phyloP scores from a whole-genome alignment of 1,140 invertebrate genomes.

The Solen grandis region DNA sequence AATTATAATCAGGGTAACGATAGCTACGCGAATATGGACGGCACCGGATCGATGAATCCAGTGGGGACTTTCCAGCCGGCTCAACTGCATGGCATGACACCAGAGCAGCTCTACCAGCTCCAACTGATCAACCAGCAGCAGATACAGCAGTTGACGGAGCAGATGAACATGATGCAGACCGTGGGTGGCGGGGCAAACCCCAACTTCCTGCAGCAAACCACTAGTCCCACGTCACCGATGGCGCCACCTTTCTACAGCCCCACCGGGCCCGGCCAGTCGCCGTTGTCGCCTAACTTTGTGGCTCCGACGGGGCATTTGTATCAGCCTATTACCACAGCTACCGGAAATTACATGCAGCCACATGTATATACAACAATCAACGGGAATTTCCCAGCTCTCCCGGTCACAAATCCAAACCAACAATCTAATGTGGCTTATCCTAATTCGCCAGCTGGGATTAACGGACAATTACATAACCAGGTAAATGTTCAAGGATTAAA shows the following conservation, averaged over 20 bases:
- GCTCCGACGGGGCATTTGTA: constrained; percentile 15
- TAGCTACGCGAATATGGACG: constrained; percentile 1
- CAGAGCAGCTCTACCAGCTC: constrained; percentile 32
- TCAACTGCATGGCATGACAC: constrained; percentile 39
- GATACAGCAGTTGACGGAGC: constrained; percentile 56
- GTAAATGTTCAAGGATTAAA: constrained; percentile 17
- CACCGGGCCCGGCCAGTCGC: background rate
- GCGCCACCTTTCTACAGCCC: too few species aligned
- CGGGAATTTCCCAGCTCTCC: constrained; percentile 5
- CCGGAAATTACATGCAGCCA: constrained; percentile 16
- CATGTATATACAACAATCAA: constrained; percentile 1
- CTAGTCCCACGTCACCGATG: background rate
- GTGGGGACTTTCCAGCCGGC: constrained; percentile 1
- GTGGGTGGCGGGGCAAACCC: constrained; percentile 33
- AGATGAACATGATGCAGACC: constrained; percentile 50
- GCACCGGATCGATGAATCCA: background rate
- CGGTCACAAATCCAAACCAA: background rate
- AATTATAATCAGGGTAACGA: constrained; percentile 20
- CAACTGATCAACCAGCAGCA: constrained; percentile 48
- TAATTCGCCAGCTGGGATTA: constrained; percentile 17
- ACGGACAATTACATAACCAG: constrained; percentile 36
- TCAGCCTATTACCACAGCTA: constrained; percentile 24
- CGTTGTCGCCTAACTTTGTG: too few species aligned
- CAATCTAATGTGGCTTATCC: constrained; percentile 42
- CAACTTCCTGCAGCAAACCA: constrained; percentile 1